These are phyloP conservation scores for Rhinoptilus africanus DNA, from an alignment of 2,113 vertebrate species.

Conservation along the genomic window DNA sequence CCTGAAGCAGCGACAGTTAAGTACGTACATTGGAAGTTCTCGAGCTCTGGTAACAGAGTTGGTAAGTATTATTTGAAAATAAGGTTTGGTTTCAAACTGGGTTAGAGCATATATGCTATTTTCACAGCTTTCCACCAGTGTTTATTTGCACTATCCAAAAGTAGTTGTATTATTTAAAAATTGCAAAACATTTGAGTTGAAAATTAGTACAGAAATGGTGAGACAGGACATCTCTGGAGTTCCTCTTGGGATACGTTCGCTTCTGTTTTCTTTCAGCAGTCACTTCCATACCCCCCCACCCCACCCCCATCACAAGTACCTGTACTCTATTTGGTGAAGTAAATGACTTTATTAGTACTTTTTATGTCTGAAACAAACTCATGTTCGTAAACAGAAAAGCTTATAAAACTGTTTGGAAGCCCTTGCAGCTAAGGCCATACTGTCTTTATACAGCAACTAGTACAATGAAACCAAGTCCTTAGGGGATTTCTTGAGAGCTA, in stretches of 20 bases:
- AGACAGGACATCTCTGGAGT: background rate
- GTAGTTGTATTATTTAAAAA: background rate
- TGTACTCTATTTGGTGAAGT: background rate
- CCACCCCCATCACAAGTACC: background rate
- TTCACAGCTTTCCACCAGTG: background rate
- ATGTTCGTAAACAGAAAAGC: background rate
- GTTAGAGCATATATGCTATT: background rate
- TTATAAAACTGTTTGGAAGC: background rate
- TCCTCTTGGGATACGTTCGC: background rate
- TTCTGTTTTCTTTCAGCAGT: background rate
- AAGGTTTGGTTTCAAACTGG: background rate
- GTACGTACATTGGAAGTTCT: slow-evolving; percentile 72
- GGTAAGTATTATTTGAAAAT: slow-evolving; percentile 72
- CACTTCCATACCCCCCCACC: background rate
- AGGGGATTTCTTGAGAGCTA: background rate
- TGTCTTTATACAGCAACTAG: background rate
- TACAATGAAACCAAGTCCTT: background rate
- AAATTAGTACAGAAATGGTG: background rate
- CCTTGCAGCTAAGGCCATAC: background rate
- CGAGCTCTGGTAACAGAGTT: slow-evolving; percentile 92
- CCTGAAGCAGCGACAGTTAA: slow-evolving; percentile 83
- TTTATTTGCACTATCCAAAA: background rate
- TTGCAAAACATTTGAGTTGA: background rate
- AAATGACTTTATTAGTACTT: background rate
- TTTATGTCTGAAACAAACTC: background rate